Evolutionary conservation across 2,888 invertebrate species (phyloP).

Genomic region (Formica aserva): DNA sequence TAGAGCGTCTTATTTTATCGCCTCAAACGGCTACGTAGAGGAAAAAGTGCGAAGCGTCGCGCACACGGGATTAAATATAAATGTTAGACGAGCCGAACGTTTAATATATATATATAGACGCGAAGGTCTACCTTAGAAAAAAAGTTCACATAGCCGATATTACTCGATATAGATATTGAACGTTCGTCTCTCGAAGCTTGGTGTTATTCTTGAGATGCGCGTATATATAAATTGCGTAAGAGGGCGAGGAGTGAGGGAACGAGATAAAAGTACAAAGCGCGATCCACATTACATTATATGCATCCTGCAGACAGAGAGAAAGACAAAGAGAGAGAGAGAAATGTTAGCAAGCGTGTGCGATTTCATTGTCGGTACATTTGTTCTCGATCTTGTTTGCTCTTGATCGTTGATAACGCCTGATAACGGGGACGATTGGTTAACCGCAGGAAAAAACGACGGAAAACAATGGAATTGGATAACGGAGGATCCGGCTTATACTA

Average conservation of each 20-base stretch:
- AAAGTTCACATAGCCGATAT: conserved; percentile 6
- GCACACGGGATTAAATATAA: conserved; percentile 42
- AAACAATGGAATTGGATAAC: conserved; percentile 59
- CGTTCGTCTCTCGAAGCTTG: conserved; percentile 31
- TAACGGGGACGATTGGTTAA: conserved; percentile 54
- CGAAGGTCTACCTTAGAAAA: conserved; percentile 39
- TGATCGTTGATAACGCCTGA: conserved; percentile 23
- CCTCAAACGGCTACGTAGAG: conserved; percentile 32
- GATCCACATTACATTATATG: conserved; percentile 11
- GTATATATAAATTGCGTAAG: conserved; percentile 33
- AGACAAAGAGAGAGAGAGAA: neutral
- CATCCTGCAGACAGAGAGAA: neutral
- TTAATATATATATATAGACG: conserved; percentile 15
- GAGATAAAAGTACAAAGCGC: neutral
- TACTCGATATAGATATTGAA: conserved; percentile 12
- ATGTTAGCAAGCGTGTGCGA: neutral
- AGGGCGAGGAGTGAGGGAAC: neutral
- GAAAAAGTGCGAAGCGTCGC: neutral
- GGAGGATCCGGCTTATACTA: conserved; percentile 41
- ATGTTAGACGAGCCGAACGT: conserved; percentile 20
- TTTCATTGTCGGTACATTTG: neutral
- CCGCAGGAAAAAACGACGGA: conserved; percentile 42
- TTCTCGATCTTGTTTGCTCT: neutral
- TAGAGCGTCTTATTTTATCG: conserved; percentile 46
- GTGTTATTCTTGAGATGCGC: conserved; percentile 10